Evolutionary conservation across 23 tunicate species (phyloP).

Genomic region (Styela clava): DNA sequence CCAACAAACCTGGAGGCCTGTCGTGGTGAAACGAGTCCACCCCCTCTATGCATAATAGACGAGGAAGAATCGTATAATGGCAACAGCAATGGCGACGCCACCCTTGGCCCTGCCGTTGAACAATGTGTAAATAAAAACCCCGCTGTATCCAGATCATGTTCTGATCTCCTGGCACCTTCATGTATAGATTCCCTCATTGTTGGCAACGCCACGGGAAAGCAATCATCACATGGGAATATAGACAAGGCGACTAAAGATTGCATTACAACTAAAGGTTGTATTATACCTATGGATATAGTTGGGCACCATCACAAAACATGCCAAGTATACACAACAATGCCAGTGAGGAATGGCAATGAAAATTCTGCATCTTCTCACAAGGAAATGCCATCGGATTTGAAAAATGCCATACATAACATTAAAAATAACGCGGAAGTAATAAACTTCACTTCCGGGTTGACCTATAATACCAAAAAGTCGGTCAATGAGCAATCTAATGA

Average conservation of each 20-base stretch:
- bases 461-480: no score
- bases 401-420: background rate
- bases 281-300: background rate
- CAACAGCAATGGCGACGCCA: background rate
- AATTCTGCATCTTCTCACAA: background rate
- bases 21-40: background rate
- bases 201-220: background rate
- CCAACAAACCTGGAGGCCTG: background rate
- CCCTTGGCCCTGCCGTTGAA: background rate
- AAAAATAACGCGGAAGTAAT: background rate
- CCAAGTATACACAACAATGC: background rate
- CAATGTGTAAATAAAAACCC: background rate
- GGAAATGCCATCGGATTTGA: background rate
- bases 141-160: background rate
- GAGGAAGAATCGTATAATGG: background rate
- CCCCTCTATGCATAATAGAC: conserved; percentile 17
- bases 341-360: background rate
- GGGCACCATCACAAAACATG: background rate
- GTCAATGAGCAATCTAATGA: background rate
- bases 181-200: no score
- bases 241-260: background rate
- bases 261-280: no score
- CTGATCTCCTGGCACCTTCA: no score
- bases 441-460: background rate
- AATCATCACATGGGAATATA: background rate